Evolutionary conservation across 2,888 invertebrate genomes (phyloP).

Genomic region (Brassicogethes aeneus): DNA sequence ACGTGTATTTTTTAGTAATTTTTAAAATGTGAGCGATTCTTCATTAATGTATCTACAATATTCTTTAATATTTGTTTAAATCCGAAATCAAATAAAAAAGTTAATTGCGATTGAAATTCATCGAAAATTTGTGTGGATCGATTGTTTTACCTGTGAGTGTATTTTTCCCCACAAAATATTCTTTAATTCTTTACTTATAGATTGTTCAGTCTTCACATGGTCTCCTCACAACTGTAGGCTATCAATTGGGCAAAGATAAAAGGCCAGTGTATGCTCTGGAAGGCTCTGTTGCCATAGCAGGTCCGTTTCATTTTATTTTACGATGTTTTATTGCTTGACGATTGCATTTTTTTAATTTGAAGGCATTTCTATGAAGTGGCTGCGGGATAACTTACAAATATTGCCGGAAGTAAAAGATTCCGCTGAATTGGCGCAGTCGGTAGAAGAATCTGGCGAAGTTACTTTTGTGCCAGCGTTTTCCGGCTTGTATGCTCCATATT

Average conservation of each 20-base stretch:
- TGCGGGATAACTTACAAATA: conserved; percentile 77
- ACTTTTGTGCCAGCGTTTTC: conserved; percentile 98
- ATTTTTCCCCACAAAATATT: no score
- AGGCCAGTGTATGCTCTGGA: conserved; percentile 81
- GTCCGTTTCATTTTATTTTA: no score
- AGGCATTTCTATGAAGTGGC: conserved; percentile 82
- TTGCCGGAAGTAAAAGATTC: conserved; percentile 57
- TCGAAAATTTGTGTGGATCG: no score
- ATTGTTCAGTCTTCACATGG: conserved; percentile 80
- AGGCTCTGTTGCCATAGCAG: conserved; percentile 83
- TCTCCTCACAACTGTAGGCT: conserved; percentile 84
- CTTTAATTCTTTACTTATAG: conserved; percentile 37
- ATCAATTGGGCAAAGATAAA: conserved; percentile 70
- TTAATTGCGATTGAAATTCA: no score
- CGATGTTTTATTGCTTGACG: neutral
- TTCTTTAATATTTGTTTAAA: no score
- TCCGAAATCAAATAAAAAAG: no score
- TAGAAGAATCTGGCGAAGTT: conserved; percentile 63
- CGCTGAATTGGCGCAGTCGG: conserved; percentile 52
- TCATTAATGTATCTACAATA: no score
- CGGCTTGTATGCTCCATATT: conserved; percentile 92
- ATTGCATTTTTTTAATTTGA: conserved; percentile 3
- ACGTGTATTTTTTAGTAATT: no score
- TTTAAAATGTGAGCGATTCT: no score
- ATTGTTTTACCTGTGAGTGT: no score